A percentile compares a stretch with the other conserved stretches of the same genome.
Conservation (phyloP, 2,113 vertebrate genomes). For the Numenius arquata region DNA sequence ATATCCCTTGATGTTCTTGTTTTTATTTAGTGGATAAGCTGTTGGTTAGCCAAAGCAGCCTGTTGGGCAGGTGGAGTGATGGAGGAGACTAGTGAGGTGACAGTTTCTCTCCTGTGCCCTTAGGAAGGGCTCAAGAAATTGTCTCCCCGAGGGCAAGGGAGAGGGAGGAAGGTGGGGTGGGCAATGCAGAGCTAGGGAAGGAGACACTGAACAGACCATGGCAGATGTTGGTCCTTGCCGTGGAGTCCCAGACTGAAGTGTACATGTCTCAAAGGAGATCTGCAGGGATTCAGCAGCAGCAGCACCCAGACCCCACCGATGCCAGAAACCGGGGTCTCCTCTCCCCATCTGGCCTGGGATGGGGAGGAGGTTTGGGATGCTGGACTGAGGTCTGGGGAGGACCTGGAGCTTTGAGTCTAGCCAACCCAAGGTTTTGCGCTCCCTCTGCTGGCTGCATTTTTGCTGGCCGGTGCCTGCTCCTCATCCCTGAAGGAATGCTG, state of each 20-base stretch:
- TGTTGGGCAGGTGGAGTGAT: background rate
- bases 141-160: background rate
- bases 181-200: background rate
- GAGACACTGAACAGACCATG: background rate
- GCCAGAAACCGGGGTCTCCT: no score
- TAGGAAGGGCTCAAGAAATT: background rate
- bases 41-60: background rate
- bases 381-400: background rate
- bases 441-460: conserved; percentile 44
- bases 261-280: background rate
- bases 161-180: background rate
- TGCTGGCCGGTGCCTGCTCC: background rate
- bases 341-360: background rate
- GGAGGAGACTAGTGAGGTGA: background rate
- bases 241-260: background rate
- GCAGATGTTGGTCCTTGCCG: background rate
- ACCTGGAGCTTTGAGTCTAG: background rate
- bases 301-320: background rate
- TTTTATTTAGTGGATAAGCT: background rate
- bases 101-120: background rate
- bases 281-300: background rate
- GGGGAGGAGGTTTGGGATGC: no score
- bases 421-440: conserved; percentile 27
- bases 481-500: background rate
- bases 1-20: background rate